These are phyloP conservation scores for Gymnarchus niloticus DNA, from an alignment of 2,113 vertebrate genomes.

Conservation along the genomic window DNA sequence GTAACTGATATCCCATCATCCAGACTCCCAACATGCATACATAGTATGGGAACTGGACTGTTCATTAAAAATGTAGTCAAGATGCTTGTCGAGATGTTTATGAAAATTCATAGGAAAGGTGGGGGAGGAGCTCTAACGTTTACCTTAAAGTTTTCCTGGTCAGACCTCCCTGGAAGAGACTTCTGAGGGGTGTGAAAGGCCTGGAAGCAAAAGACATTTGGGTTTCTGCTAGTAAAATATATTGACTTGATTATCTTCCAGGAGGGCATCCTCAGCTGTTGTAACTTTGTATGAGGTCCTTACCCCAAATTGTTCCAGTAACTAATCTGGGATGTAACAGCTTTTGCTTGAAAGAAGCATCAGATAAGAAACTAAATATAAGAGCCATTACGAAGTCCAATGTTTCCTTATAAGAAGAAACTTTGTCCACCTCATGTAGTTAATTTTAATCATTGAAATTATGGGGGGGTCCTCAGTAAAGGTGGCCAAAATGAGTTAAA, in stretches of 20 bases:
- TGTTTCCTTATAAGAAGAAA: background rate
- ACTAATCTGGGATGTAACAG: too few species aligned
- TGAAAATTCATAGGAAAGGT: background rate
- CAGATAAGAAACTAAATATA: background rate
- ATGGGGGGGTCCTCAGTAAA: background rate
- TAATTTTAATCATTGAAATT: background rate
- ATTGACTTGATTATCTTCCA: background rate
- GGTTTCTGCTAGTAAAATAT: background rate
- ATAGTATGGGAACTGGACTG: background rate
- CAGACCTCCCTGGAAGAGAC: conserved; percentile 67
- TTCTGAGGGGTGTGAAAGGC: conserved; percentile 71
- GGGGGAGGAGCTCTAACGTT: background rate
- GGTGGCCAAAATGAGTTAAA: background rate
- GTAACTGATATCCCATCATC: background rate
- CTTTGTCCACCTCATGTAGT: background rate
- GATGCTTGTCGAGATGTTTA: background rate
- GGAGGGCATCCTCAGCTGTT: background rate
- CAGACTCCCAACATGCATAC: background rate
- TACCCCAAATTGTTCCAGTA: background rate
- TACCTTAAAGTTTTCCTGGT: conserved; percentile 68
- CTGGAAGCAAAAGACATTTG: conserved; percentile 39
- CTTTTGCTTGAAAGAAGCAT: background rate
- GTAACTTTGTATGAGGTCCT: background rate
- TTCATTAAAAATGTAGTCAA: background rate
- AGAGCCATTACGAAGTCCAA: background rate